Base-by-base conservation (phyloP, 2,888 invertebrate species). In the Melanostoma scalare region DNA sequence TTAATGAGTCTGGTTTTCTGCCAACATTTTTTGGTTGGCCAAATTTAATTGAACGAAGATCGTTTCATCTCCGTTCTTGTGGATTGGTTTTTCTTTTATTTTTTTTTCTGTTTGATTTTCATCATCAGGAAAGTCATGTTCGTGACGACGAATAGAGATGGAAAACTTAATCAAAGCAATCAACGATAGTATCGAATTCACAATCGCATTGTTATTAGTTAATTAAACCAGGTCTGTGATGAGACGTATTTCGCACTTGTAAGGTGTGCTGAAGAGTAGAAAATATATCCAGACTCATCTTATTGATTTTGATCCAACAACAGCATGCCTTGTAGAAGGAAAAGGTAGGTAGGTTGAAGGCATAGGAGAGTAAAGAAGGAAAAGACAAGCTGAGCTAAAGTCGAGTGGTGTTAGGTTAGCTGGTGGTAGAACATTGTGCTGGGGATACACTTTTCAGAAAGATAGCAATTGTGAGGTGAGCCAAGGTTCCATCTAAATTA, bases 401-500 rank as follows among this genome's bases (percentile, higher is more conserved):
- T 6, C 52, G n/a, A 5, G 4, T 48, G 8, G 48, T 20, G 20
- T 20, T 20, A 20, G 20, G 20, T 20, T 20, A 20, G 20, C 20
- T 10, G 48, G 10, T 36, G n/a, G 48, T 30, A n/a, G 38, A 48
- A 50, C 30, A 63, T 36, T 36, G 30, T 50, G 9, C 42, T 42
- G 4, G 5, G 33, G 56, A 74, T 50, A 38, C 33, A 58, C 55
- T 50, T 52, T 79, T 50, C 6, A 53, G 38, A 42, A 38, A 58
- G 33, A 53, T 48, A 52, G 50, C 30, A 53, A 35, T 55, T 42
- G 40, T 50, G 65, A 71, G 78, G 78, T 84, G 78, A 74, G 71
- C 65, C 65, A 53, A 61, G 60, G 84, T 67, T 71, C 69, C 53
- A 75, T 75, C 84, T 71, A 79, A 75, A 79, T 84, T 78, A 84